Percentiles rank a stretch among this genome's conserved stretches.
These are phyloP conservation scores for Melanophora roralis DNA, from an alignment of 2,888 invertebrate species.

Conservation along the genomic window DNA sequence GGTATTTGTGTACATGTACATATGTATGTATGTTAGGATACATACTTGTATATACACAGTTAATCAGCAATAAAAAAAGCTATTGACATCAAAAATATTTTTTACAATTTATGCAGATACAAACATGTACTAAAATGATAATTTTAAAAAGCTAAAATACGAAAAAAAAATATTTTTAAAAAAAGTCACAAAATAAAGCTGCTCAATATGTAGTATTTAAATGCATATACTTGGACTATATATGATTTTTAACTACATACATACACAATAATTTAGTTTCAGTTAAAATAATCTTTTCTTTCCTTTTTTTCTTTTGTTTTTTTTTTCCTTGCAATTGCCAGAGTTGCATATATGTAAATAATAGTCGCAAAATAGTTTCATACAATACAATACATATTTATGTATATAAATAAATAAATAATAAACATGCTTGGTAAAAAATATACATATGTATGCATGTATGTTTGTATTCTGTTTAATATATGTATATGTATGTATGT, in stretches of 20 bases:
- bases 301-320: neutral
- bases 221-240: constrained; percentile 6
- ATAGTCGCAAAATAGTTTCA: constrained; percentile 50
- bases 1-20: constrained; percentile 1
- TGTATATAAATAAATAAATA: no score
- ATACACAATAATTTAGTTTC: neutral
- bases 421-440: constrained; percentile 62
- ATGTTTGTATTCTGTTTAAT: constrained; percentile 40
- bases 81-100: neutral
- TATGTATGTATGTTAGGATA: neutral
- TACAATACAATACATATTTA: no score
- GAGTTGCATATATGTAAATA: constrained; percentile 40
- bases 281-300: constrained; percentile 1
- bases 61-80: constrained; percentile 4
- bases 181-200: constrained; percentile 44
- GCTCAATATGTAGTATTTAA: constrained; percentile 29
- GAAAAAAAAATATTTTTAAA: no score
- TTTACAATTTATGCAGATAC: neutral
- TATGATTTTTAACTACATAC: constrained; percentile 21
- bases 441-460: constrained; percentile 51
- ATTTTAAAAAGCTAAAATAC: neutral
- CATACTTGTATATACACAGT: neutral
- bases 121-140: neutral
- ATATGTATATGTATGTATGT: constrained; percentile 54
- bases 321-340: constrained; percentile 21